phyloP scores from a whole-genome alignment of 2,797 vertebrate species.

The Thripadectes ignobilis region DNA sequence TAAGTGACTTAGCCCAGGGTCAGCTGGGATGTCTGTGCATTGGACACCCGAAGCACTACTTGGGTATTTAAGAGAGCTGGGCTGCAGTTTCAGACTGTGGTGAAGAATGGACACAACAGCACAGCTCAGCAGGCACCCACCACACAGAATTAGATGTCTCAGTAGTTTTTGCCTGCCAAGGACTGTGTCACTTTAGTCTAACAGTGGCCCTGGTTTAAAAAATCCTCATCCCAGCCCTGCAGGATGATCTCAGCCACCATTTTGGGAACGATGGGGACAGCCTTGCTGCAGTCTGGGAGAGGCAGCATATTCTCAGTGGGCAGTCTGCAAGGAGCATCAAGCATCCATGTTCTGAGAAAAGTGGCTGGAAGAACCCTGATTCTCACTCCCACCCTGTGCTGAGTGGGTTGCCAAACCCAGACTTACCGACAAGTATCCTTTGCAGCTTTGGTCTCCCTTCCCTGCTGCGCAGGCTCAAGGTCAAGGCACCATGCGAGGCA shows the following conservation, averaged over 20 bases:
- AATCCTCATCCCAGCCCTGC: not conserved
- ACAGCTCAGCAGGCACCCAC: accelerated
- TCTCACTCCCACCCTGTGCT: not conserved
- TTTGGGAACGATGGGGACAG: accelerated
- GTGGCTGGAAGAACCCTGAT: not conserved
- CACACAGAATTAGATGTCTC: not conserved
- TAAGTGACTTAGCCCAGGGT: not conserved
- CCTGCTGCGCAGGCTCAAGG: accelerated
- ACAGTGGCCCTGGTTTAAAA: not conserved
- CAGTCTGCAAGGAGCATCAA: not conserved
- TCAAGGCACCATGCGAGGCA: accelerated
- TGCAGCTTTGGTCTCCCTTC: not conserved
- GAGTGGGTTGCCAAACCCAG: not conserved
- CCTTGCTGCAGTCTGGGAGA: not conserved
- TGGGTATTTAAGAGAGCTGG: not conserved
- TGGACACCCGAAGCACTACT: accelerated
- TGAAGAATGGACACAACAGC: accelerated
- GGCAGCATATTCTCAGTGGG: not conserved
- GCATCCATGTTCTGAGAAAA: not conserved
- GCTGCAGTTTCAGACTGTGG: not conserved
- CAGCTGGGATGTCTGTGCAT: not conserved
- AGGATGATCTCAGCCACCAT: not conserved
- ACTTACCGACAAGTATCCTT: slow-evolving; percentile 1
- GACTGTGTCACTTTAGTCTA: not conserved
- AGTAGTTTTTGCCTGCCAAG: not conserved